A percentile compares a stretch with the other conserved stretches of the same genome.
These are phyloP conservation scores for Diorhabda elongata DNA, from an alignment of 1,140 invertebrate species.

Conservation along the genomic window DNA sequence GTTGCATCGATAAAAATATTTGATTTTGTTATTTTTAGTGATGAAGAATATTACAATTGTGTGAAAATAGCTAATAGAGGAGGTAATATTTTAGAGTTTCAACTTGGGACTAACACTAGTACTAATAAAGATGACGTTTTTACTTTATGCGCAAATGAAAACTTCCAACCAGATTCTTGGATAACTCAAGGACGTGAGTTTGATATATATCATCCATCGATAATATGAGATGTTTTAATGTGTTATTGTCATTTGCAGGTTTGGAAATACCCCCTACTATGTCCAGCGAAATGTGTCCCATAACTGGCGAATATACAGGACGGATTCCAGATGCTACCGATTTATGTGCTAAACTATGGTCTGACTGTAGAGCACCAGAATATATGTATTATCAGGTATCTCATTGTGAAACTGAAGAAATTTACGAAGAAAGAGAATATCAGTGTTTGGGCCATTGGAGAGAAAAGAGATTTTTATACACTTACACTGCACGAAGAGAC, in stretches of 20 bases:
- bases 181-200: conserved; percentile 61
- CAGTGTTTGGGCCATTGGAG: conserved; percentile 68
- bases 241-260: conserved; percentile 44
- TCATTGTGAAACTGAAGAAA: conserved; percentile 57
- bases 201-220: not conserved
- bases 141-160: conserved; percentile 49
- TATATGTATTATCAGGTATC: conserved; percentile 70
- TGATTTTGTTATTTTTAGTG: conserved; percentile 52
- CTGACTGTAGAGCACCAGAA: conserved; percentile 65
- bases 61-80: conserved; percentile 60
- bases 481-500: conserved; percentile 66
- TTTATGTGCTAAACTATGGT: conserved; percentile 67
- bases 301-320: conserved; percentile 66
- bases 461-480: conserved; percentile 63
- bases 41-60: conserved; percentile 62
- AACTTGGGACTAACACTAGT: conserved; percentile 49
- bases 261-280: conserved; percentile 45
- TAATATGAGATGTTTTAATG: not conserved
- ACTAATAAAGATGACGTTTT: conserved; percentile 32
- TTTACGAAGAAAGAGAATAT: conserved; percentile 69
- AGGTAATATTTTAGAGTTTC: conserved; percentile 65
- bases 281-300: conserved; percentile 57
- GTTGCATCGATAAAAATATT: not conserved
- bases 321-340: conserved; percentile 61
- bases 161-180: conserved; percentile 56